phyloP scores from a whole-genome alignment of 2,113 vertebrate genomes.

The Chiloscyllium plagiosum region DNA sequence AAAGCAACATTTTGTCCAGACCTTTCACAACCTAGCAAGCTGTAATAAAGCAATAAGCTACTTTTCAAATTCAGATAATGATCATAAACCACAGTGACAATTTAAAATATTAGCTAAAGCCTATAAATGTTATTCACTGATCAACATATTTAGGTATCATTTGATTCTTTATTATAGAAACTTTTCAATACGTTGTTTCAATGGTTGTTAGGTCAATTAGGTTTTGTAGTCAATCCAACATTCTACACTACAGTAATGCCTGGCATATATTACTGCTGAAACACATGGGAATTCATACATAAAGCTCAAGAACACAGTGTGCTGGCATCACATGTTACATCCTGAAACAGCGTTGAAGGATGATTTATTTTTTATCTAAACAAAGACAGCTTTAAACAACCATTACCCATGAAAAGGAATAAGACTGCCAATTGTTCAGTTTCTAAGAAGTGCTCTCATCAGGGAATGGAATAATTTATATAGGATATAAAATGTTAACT shows the following conservation, averaged over 20 bases:
- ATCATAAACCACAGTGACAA: not conserved
- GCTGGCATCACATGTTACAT: conserved; percentile 7
- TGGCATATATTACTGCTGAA: conserved; percentile 1
- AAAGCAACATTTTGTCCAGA: not conserved
- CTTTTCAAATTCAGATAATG: not conserved
- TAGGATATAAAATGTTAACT: not conserved
- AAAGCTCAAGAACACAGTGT: conserved; percentile 25
- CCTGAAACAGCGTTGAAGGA: conserved; percentile 1
- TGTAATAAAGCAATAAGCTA: not conserved
- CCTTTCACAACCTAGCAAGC: not conserved
- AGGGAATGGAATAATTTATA: conserved; percentile 3
- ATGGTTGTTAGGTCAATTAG: not conserved
- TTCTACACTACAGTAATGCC: not conserved
- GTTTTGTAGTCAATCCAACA: not conserved
- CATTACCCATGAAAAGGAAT: conserved; percentile 2
- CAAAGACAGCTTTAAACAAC: conserved; percentile 15
- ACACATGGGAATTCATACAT: conserved; percentile 9
- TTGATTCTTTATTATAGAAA: not conserved
- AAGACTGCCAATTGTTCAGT: conserved; percentile 6
- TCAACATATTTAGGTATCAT: not conserved
- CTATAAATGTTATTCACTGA: not conserved
- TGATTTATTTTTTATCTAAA: not conserved
- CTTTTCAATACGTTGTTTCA: not conserved
- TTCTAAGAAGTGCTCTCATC: conserved; percentile 4
- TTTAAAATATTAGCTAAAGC: not conserved